Percentiles rank a stretch among this genome's conserved stretches.
These are phyloP conservation scores for Helostoma temminkii DNA, from an alignment of 2,797 vertebrate species.

Conservation along the genomic window DNA sequence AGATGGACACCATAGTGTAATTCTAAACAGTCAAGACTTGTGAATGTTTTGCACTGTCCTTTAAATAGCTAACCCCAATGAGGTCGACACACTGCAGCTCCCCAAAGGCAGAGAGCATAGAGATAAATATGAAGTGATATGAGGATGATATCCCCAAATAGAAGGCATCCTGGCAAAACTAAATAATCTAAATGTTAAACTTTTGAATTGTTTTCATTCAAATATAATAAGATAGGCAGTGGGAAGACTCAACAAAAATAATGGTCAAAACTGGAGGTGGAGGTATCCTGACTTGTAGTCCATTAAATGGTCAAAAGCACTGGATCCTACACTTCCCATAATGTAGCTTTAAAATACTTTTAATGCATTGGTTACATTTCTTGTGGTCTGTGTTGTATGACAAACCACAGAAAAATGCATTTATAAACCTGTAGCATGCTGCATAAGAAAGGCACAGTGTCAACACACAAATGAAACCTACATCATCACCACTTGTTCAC, in stretches of 20 bases:
- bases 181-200: not conserved
- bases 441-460: not conserved
- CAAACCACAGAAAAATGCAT: not conserved
- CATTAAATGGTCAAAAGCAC: no score
- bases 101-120: slow-evolving; percentile 54
- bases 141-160: slow-evolving; percentile 34
- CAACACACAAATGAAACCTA: not conserved
- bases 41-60: slow-evolving; percentile 65
- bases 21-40: slow-evolving; percentile 32
- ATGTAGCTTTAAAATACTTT: no score
- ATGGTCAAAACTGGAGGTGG: no score
- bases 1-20: slow-evolving; percentile 50
- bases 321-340: no score
- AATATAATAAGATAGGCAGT: no score
- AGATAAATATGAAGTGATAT: not conserved
- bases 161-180: slow-evolving; percentile 19
- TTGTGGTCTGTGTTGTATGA: no score
- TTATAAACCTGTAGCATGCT: not conserved
- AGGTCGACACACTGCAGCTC: slow-evolving; percentile 51
- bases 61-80: slow-evolving; percentile 62
- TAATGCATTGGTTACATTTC: no score
- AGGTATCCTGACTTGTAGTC: no score
- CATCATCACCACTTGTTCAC: no score
- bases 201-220: not conserved
- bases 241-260: no score